These are phyloP conservation scores for Drosophila mayaguana DNA, from an alignment of 2,888 invertebrate species.

Conservation along the genomic window DNA sequence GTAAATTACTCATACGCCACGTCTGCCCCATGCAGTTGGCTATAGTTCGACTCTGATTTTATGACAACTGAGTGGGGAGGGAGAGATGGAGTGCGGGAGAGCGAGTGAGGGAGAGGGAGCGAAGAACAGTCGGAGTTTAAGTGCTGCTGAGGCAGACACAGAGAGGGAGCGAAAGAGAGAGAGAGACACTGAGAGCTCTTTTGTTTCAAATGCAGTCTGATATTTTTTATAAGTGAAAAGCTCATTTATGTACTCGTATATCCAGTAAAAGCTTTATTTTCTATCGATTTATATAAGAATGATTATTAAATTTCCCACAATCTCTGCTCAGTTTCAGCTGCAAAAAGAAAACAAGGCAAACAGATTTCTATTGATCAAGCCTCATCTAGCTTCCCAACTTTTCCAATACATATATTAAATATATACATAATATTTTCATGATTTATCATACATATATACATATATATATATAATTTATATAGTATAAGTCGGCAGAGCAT, in stretches of 20 bases:
- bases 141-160: not conserved
- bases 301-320: not conserved
- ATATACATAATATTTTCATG: not conserved
- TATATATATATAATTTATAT: not conserved
- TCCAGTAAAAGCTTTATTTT: not conserved
- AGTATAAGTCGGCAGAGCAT: too few species aligned
- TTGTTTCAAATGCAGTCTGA: not conserved
- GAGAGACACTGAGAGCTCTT: too few species aligned
- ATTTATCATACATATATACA: not conserved
- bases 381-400: too few species aligned
- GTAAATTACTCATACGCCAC: constrained; percentile 73
- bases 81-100: not conserved
- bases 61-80: constrained; percentile 16
- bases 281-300: not conserved
- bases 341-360: too few species aligned
- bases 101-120: not conserved
- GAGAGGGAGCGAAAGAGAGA: not conserved
- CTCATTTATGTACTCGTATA: too few species aligned
- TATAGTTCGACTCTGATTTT: constrained; percentile 43
- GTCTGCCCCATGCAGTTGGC: constrained; percentile 26
- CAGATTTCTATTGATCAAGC: too few species aligned
- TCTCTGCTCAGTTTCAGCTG: not conserved
- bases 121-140: too few species aligned
- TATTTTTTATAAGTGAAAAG: not conserved
- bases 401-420: not conserved